Evolutionary conservation across 2,797 vertebrate genomes (phyloP).

Genomic region (Triplophysa yarkandensis): DNA sequence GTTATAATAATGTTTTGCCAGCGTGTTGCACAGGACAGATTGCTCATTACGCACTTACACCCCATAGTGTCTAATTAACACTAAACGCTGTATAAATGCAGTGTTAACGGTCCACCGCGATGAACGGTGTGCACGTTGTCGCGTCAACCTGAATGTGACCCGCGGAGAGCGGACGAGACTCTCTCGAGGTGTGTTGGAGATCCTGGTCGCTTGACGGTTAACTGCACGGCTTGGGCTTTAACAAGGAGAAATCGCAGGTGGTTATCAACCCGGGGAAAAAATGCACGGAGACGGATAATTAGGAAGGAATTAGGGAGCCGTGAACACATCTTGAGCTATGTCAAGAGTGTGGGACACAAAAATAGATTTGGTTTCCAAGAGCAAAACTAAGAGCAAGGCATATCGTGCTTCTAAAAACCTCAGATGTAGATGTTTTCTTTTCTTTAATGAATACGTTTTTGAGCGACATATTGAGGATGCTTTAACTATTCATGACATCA

Average conservation of each 20-base stretch:
- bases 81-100: conserved; percentile 34
- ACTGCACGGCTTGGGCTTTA: not conserved
- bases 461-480: not conserved
- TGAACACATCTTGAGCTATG: not conserved
- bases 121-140: conserved; percentile 25
- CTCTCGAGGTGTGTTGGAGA: not conserved
- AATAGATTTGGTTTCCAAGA: not conserved
- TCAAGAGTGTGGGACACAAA: conserved; percentile 6
- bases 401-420: not conserved
- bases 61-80: conserved; percentile 37
- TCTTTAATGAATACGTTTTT: not conserved
- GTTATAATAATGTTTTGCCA: conserved; percentile 45
- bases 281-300: conserved; percentile 6
- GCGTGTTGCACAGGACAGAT: conserved; percentile 28
- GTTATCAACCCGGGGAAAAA: not conserved
- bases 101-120: conserved; percentile 20
- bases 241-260: not conserved
- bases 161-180: conserved; percentile 32
- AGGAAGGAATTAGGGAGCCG: not conserved
- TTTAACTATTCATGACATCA: not conserved
- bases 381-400: not conserved
- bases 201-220: not conserved
- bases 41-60: conserved; percentile 37
- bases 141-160: conserved; percentile 40
- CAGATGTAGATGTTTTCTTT: not conserved